Percentiles rank a stretch among this genome's conserved stretches.
phyloP scores from a whole-genome alignment of 2,797 vertebrate genomes.

The Mionectes olivaceus region DNA sequence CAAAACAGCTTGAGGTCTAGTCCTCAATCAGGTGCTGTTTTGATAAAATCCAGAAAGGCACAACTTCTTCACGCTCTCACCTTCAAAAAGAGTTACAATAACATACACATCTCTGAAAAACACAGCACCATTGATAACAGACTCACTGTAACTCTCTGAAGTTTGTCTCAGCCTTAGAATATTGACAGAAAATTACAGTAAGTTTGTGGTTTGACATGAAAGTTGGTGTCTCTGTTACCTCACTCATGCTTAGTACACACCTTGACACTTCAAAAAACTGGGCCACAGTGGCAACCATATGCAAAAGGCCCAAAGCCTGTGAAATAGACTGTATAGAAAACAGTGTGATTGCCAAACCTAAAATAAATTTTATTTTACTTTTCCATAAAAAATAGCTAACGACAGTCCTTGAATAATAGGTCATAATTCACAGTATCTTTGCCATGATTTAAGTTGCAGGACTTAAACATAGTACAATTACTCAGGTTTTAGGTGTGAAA shows the following conservation, averaged over 20 bases:
- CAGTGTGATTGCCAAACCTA: background rate
- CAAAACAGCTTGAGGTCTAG: background rate
- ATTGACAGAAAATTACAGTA: background rate
- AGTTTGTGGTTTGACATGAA: background rate
- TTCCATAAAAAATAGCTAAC: background rate
- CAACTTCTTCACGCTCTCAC: background rate
- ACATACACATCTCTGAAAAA: background rate
- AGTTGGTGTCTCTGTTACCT: background rate
- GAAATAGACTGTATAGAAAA: background rate
- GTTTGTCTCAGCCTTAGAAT: background rate
- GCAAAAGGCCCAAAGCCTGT: background rate
- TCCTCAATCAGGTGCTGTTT: background rate
- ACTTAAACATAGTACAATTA: background rate
- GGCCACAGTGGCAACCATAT: background rate
- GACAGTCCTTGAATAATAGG: background rate
- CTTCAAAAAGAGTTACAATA: background rate
- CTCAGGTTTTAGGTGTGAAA: background rate
- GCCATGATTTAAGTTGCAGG: background rate
- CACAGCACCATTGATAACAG: background rate
- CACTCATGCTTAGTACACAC: rapidly evolving
- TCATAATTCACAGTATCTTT: background rate
- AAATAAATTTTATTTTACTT: background rate
- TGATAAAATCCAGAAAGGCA: background rate
- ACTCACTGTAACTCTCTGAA: background rate
- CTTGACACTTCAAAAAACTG: background rate